Evolutionary conservation across 2,797 vertebrate species (phyloP).

Genomic region (Crocodylus rhombifer): DNA sequence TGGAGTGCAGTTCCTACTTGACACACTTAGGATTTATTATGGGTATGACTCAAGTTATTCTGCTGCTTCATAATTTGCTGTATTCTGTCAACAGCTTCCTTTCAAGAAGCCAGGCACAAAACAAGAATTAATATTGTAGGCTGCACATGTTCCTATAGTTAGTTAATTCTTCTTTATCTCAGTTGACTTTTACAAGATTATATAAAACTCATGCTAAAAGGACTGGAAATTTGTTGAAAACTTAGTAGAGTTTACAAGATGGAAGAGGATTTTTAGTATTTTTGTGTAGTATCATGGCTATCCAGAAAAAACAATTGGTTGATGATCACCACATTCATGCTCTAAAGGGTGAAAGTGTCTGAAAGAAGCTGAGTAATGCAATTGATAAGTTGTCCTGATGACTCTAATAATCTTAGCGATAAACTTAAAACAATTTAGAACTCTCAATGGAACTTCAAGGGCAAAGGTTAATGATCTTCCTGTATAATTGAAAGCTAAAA

Average conservation of each 20-base stretch:
- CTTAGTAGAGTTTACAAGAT: background rate
- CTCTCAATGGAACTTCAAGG: background rate
- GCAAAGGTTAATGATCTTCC: background rate
- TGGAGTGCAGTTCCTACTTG: constrained; percentile 95
- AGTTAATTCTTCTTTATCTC: background rate
- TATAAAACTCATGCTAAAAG: background rate
- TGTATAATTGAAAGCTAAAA: background rate
- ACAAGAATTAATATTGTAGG: background rate
- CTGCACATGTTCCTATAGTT: background rate
- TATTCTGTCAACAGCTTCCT: background rate
- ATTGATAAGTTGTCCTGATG: background rate
- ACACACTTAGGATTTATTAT: constrained; percentile 93
- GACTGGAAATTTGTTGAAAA: background rate
- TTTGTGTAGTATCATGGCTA: background rate
- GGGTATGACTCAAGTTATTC: constrained; percentile 82
- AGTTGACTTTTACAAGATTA: background rate
- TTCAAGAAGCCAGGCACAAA: background rate
- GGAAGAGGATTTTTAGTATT: background rate
- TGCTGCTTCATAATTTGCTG: background rate
- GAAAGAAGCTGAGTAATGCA: background rate
- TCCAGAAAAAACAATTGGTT: background rate
- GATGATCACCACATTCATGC: background rate
- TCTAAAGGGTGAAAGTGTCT: background rate
- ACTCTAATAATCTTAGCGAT: background rate
- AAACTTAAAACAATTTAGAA: background rate